Conservation (phyloP, 1,140 invertebrate genomes). For the Orchestia grillus region DNA sequence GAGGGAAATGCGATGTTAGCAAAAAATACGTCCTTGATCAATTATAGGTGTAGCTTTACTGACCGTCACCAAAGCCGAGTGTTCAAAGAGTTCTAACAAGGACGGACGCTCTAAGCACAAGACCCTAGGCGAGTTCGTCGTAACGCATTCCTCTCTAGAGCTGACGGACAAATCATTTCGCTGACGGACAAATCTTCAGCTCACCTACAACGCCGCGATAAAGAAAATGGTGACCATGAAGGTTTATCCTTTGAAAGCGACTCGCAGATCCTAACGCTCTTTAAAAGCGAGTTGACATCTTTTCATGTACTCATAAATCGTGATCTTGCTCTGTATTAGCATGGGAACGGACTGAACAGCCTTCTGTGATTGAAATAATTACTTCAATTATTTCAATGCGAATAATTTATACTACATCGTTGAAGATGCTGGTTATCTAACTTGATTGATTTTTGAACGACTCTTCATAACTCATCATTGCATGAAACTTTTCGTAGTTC, state of each 20-base stretch:
- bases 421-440: background rate
- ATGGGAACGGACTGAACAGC: no score
- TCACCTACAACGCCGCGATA: no score
- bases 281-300: no score
- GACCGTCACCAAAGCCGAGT: background rate
- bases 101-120: background rate
- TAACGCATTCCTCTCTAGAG: background rate
- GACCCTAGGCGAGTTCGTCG: background rate
- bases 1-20: background rate
- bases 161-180: background rate
- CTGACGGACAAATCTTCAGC: background rate
- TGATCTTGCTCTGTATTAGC: no score
- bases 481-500: background rate
- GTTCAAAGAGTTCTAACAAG: background rate
- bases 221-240: no score
- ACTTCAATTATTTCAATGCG: background rate
- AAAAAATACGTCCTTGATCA: background rate
- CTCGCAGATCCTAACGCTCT: no score
- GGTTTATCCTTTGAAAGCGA: no score
- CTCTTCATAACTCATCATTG: background rate
- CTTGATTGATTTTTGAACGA: background rate
- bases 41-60: background rate
- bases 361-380: no score
- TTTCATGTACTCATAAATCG: no score
- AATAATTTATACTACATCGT: background rate